phyloP scores from a whole-genome alignment of 2,888 invertebrate genomes.

The Galerucella calmariensis region DNA sequence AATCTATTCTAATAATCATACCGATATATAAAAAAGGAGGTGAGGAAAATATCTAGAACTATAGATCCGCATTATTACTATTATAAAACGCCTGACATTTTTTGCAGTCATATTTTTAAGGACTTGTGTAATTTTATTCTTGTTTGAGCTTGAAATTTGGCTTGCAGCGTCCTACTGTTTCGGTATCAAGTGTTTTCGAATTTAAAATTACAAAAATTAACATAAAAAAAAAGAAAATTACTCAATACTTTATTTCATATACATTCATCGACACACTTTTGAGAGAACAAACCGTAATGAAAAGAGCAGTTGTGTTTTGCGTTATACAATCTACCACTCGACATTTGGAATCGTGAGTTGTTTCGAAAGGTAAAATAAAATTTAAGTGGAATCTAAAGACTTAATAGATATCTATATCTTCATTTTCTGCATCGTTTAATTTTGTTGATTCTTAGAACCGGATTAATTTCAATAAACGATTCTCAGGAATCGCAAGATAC shows the following conservation, averaged over 20 bases:
- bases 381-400: conserved; percentile 13
- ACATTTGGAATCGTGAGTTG: conserved; percentile 17
- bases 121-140: too few relatives aligned
- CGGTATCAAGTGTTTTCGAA: too few relatives aligned
- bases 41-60: too few relatives aligned
- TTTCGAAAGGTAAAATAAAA: conserved; percentile 2
- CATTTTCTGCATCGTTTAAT: conserved; percentile 3
- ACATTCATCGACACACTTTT: not conserved
- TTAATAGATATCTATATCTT: conserved; percentile 5
- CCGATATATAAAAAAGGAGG: too few relatives aligned
- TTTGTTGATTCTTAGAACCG: not conserved
- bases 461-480: not conserved
- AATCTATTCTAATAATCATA: too few relatives aligned
- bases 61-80: too few relatives aligned
- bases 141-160: too few relatives aligned
- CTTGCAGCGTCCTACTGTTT: too few relatives aligned
- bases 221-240: too few relatives aligned
- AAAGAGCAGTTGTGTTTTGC: conserved; percentile 4
- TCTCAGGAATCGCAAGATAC: not conserved
- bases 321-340: conserved; percentile 5
- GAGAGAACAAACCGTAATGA: not conserved
- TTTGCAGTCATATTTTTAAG: too few relatives aligned
- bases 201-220: too few relatives aligned
- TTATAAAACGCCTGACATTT: too few relatives aligned
- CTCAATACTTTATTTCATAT: not conserved